Evolutionary conservation across 2,888 invertebrate species (phyloP), one percentile per base, ranked within the genome.

Genomic region (Tipula vernalis): DNA sequence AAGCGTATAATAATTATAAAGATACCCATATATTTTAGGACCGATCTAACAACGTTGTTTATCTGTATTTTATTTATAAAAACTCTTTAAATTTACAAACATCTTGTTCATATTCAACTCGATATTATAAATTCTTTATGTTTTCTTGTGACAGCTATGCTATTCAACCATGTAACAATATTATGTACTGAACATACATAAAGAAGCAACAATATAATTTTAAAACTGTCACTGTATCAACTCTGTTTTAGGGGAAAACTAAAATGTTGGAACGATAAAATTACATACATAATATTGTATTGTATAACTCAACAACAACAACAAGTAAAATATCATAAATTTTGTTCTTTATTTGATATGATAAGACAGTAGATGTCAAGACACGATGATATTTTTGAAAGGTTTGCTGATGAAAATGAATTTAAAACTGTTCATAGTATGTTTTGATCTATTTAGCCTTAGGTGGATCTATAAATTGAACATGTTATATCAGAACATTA

Each of bases 301-400:
- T 57, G 15, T 18, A 0, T 3, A 28, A 28, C 28, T n/a, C n/a
- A n/a, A 28, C 28, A 28, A 28, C 18, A 28, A 71, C 71, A 71
- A 71, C 71, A 71, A 71, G 71, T 71, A 71, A 71, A 71, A 71
- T 71, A 71, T 71, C 71, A 71, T 71, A 71, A 71, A 71, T 71
- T 71, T 71, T 71, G 28, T 71, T 71, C 71, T 28, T 28, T 28
- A 71, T 28, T 71, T 71, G 71, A 71, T 71, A 71, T 71, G 71
- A 71, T 71, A 71, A 71, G 71, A 71, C 71, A 71, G 71, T 71
- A 71, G 71, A 71, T 71, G 71, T 71, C 71, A 71, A 18, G 71
- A 71, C 18, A 71, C 28, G 71, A 71, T 71, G 71, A 71, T 71
- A 71, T 28, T 71, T 71, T 10, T 28, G 71, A 71, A 71, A 71